Evolutionary conservation across 2,113 vertebrate genomes (phyloP).

Genomic region (Symphodus melops): DNA sequence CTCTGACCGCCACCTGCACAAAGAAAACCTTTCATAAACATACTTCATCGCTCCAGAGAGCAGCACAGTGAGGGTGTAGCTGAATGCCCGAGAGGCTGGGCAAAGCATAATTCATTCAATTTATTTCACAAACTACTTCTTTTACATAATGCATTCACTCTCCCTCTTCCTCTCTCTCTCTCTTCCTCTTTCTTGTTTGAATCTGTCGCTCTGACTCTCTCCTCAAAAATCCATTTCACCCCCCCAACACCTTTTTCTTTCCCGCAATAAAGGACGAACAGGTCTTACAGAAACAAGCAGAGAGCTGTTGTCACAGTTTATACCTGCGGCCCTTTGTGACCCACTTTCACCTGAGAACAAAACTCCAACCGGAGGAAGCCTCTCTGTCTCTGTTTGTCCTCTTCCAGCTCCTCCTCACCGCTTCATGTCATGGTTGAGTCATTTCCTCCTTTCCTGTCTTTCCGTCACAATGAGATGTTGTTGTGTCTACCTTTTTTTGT

Average conservation of each 20-base stretch:
- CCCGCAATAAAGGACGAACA: slow-evolving; percentile 25
- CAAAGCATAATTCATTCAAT: slow-evolving; percentile 55
- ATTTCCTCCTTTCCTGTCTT: slow-evolving; percentile 14
- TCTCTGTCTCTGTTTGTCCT: slow-evolving; percentile 17
- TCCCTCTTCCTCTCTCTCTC: background rate
- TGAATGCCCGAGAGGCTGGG: slow-evolving; percentile 18
- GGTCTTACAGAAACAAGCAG: slow-evolving; percentile 50
- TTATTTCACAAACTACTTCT: slow-evolving; percentile 63
- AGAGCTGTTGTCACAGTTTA: slow-evolving; percentile 52
- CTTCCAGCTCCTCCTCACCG: background rate
- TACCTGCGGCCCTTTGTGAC: slow-evolving; percentile 72
- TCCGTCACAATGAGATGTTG: background rate
- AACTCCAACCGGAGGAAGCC: slow-evolving; percentile 41
- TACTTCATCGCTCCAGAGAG: slow-evolving; percentile 50
- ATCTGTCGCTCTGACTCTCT: slow-evolving; percentile 28
- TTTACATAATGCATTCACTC: slow-evolving; percentile 56
- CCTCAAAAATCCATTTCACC: slow-evolving; percentile 62
- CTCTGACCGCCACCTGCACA: slow-evolving; percentile 43
- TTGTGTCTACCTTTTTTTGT: background rate
- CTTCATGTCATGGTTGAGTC: background rate
- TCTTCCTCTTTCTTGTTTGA: background rate
- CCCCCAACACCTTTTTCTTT: slow-evolving; percentile 28
- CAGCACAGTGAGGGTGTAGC: slow-evolving; percentile 23
- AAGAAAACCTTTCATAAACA: slow-evolving; percentile 54
- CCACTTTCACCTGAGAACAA: slow-evolving; percentile 68